Conservation (phyloP, 2,113 vertebrate genomes). For the Gavia stellata region DNA sequence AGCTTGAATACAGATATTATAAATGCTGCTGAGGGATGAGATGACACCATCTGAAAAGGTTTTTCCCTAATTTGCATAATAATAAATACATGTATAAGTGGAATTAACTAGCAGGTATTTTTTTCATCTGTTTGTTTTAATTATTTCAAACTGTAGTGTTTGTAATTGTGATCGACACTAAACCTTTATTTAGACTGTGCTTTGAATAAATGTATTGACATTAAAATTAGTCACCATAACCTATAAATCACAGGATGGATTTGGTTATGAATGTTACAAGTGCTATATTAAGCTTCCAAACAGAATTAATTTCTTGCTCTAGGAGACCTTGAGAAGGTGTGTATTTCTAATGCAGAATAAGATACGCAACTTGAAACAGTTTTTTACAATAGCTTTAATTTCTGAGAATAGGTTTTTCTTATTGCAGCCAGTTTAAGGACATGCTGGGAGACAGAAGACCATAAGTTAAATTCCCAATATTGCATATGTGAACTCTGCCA, state of each 20-base stretch:
- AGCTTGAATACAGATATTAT: neutral
- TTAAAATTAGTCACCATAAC: constrained; percentile 48
- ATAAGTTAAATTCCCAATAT: neutral
- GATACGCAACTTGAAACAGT: neutral
- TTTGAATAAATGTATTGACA: constrained; percentile 60
- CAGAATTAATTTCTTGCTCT: neutral
- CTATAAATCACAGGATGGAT: constrained; percentile 15
- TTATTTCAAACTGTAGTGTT: constrained; percentile 59
- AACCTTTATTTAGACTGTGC: constrained; percentile 57
- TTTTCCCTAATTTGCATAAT: constrained; percentile 59
- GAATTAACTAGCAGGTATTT: constrained; percentile 52
- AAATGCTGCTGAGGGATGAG: neutral
- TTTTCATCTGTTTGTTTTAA: constrained; percentile 62
- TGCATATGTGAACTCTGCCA: neutral
- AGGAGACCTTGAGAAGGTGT: constrained; percentile 23
- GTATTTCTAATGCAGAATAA: neutral
- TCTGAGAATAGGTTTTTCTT: constrained; percentile 1
- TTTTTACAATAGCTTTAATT: neutral
- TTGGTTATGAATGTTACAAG: constrained; percentile 16
- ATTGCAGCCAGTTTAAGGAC: neutral
- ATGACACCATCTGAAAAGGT: constrained; percentile 32
- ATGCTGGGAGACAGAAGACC: neutral
- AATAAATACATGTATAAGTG: constrained; percentile 45
- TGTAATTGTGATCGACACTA: constrained; percentile 68
- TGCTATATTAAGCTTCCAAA: constrained; percentile 1